Evolutionary conservation across 2,888 invertebrate genomes (phyloP), one percentile per base, ranked within the genome.

Genomic region (Heliconius hortense): DNA sequence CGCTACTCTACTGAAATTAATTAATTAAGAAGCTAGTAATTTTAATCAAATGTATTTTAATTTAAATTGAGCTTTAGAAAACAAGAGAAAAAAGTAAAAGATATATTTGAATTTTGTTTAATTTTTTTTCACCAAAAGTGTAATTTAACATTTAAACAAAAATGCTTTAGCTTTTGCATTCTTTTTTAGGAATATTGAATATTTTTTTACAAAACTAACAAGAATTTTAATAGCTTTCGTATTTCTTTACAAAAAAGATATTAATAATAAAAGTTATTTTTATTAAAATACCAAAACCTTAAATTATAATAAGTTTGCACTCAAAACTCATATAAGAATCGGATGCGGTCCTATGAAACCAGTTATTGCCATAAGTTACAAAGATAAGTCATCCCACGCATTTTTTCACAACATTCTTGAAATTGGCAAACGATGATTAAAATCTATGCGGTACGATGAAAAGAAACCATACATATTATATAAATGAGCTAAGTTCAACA

Each of bases 1-100:
- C 70, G 74, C 31, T 66, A 56, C 26, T 75, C 28, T 11, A 70
- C 71, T 71, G 43, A 75, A 75, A 66, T 63, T 35, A 75, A 71
- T 74, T 74, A 64, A 64, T 70, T 74, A 63, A 10, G 48, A 39
- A 26, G 60, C 21, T 43, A 39, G 70, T 31, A 31, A n/a, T 69
- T 53, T n/a, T 31, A 68, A 53, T 31, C 21, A 21, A 69, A 69
- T n/a, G n/a, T n/a, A 5, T 28, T 31, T 24, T 24, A 66, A 15
- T 43, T 66, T 10, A 66, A 13, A 24, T 56, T 10, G 56, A 56
- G 56, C 56, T 56, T 56, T 56, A 3, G 4, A 4, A 56, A 56
- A n/a, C 4, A 66, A 13, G 7, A 39, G 2, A 39, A 24, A 66
- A n/a, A 39, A 39, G 60, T 60, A 59, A 24, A 59, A 59, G 7